Percentiles rank a stretch among this genome's conserved stretches.
Evolutionary conservation across 2,113 vertebrate species (phyloP).

Genomic region (Pseudonaja textilis): DNA sequence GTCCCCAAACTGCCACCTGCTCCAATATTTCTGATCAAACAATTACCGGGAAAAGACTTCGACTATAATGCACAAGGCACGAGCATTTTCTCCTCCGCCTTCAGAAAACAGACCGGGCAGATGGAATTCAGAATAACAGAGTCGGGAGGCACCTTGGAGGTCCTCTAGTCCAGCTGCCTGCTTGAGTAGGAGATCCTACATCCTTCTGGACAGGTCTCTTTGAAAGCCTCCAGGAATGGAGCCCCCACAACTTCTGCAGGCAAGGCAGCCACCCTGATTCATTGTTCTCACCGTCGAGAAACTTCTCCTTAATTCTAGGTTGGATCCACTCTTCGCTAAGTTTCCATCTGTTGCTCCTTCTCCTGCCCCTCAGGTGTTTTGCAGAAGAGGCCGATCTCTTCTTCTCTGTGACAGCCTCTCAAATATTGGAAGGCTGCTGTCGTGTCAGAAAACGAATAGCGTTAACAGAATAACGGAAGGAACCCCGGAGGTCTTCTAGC

Average conservation of each 20-base stretch:
- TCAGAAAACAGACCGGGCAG: background rate
- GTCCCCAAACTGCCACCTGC: background rate
- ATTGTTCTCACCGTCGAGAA: too few species aligned
- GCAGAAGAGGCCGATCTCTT: accelerated
- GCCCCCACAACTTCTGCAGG: too few species aligned
- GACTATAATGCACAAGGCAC: background rate
- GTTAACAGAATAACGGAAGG: too few species aligned
- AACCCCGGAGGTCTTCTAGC: too few species aligned
- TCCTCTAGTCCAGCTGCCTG: background rate
- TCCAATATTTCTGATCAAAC: accelerated
- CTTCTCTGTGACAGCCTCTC: too few species aligned
- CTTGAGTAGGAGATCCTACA: background rate
- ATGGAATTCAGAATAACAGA: background rate
- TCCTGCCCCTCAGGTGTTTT: too few species aligned
- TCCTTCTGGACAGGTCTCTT: background rate
- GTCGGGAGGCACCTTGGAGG: background rate
- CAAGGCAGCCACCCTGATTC: too few species aligned
- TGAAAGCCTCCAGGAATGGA: background rate
- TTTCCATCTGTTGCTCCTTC: too few species aligned
- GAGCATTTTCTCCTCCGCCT: background rate
- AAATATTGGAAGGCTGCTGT: too few species aligned
- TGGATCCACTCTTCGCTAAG: too few species aligned
- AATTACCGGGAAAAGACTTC: background rate
- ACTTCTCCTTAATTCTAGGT: too few species aligned
- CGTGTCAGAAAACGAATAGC: too few species aligned